phyloP scores from a whole-genome alignment of 2,113 vertebrate genomes.

The Platysteira castanea region DNA sequence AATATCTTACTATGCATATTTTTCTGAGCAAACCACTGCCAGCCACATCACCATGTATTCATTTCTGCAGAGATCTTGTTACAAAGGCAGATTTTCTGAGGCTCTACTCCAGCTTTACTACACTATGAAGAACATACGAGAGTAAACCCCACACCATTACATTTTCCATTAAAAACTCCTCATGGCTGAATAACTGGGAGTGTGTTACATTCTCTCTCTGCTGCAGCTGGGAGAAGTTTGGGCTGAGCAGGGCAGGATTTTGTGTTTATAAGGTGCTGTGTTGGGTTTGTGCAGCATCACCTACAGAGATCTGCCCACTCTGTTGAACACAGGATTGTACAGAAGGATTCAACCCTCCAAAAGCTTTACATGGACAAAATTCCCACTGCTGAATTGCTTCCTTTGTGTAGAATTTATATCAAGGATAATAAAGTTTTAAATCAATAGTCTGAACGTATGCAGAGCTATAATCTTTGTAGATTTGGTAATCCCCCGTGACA shows the following conservation, averaged over 20 bases:
- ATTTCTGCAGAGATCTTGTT: not conserved
- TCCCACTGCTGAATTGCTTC: not conserved
- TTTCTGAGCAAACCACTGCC: not conserved
- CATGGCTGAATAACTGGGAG: not conserved
- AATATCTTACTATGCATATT: not conserved
- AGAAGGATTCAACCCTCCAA: not conserved
- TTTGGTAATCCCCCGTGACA: not conserved
- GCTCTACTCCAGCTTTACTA: not conserved
- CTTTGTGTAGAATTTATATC: not conserved
- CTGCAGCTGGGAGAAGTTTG: not conserved
- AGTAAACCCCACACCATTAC: not conserved
- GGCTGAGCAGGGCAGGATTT: not conserved
- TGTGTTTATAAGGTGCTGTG: fast-evolving
- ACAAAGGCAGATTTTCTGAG: slow-evolving; percentile 25
- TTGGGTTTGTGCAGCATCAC: not conserved
- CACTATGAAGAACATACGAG: not conserved
- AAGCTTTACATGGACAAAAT: not conserved
- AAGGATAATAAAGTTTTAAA: slow-evolving; percentile 22
- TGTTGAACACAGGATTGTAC: not conserved
- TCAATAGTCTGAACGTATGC: not conserved
- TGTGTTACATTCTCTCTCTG: not conserved
- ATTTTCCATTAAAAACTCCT: not conserved
- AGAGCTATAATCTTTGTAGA: not conserved
- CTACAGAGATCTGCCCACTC: not conserved
- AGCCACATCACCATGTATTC: not conserved